Evolutionary conservation across 2,113 vertebrate genomes (phyloP), one percentile per base, ranked within the genome.

Genomic region (Anser brachyrhynchus): DNA sequence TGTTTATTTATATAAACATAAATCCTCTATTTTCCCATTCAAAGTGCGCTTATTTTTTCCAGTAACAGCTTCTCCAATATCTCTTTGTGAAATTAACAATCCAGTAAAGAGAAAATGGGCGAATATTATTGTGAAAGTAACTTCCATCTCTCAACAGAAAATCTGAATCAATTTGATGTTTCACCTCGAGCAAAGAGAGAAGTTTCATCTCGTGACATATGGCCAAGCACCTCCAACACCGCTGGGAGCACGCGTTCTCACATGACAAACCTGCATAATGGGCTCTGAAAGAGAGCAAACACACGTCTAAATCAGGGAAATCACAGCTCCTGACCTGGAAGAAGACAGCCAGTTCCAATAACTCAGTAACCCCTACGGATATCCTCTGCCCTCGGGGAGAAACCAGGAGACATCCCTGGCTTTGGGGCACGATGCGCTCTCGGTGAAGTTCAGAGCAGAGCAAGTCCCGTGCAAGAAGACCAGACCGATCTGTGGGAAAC

Each of bases 241-340:
- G 65, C 93, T 72, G 92, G 80, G 73, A 95, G 66, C 70, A 61
- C 43, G 13, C 1, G 0, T 95, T 95, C 87, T 84, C 86, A 93
- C 86, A 49, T 55, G 89, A 74, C 64, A 92, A 37, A 92, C 59
- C 80, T 81, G 77, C 57, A 19, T 26, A 79, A 95, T 65, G 22
- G 81, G 33, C n/a, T 96, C 44, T 67, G 89, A 87, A 91, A 72
- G 90, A 76, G 66, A 95, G 82, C 39, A 79, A 91, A 89, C 31
- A 11, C 3, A 0, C 20, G 22, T 78, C 78, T 35, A 33, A 64
- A 31, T 3, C 19, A 37, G 61, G 52, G 43, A 86, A 89, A 87
- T 84, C 59, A 44, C 83, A 83, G 39, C 51, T 76, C 72, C 65
- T 94, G 84, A 69, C 59, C 80, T 77, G 39, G 33, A 43, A 84